Percentiles rank a stretch among this genome's conserved stretches.
phyloP scores from a whole-genome alignment of 2,113 vertebrate genomes.

The Anguilla rostrata region DNA sequence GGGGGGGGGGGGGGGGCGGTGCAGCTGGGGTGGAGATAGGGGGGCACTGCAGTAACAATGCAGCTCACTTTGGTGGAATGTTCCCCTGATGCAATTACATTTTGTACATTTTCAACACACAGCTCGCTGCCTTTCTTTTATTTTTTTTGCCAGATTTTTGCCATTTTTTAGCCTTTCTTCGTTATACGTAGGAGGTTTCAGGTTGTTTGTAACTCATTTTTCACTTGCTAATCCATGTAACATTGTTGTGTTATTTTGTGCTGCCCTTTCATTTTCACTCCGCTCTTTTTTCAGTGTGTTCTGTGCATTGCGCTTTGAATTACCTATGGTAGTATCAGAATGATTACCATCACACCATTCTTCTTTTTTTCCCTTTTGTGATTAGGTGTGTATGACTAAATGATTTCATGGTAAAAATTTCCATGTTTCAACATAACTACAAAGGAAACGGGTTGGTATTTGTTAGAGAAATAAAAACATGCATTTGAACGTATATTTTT shows the following conservation, averaged over 20 bases:
- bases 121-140: not conserved
- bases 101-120: not conserved
- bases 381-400: not conserved
- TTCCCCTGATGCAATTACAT: not conserved
- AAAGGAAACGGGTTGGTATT: not conserved
- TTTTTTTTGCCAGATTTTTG: not conserved
- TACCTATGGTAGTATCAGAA: not conserved
- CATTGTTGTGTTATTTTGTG: not conserved
- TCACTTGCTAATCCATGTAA: not conserved
- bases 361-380: not conserved
- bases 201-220: too few relatives aligned
- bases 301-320: not conserved
- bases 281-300: not conserved
- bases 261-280: not conserved
- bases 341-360: not conserved
- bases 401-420: not conserved
- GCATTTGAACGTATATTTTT: not conserved
- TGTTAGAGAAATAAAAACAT: not conserved
- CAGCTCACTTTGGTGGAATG: not conserved
- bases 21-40: not conserved
- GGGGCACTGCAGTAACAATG: not conserved
- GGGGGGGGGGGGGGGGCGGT: not conserved
- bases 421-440: not conserved
- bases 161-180: not conserved
- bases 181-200: not conserved